Base-by-base conservation (phyloP, 2,113 vertebrate genomes). In the Leptobrachium ailaonicum region DNA sequence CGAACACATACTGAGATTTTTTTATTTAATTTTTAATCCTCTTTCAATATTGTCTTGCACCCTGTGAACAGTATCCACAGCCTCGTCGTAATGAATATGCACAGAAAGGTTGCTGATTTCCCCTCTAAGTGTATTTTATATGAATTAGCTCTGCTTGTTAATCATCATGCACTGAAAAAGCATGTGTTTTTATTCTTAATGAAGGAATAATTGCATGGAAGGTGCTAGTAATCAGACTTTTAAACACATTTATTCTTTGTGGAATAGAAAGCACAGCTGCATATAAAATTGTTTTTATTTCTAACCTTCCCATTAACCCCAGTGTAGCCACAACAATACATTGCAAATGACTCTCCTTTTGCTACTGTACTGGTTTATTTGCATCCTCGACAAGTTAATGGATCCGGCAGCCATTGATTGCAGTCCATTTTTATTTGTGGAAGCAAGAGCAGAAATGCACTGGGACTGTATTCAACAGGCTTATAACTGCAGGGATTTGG, bases 171-270 rank as follows among this genome's bases (percentile, higher is more conserved):
- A 44, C 53, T 44, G 70, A 13, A 73, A 77, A 79, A 79, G 58
- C 77, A 53, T 72, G 77, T 79, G 69, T 79, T 79, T 76, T 72
- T 79, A 66, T 72, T 66, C 70, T 45, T 79, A 79, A 79, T 73
- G 76, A 79, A 79, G 77, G 62, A 63, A 79, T 79, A 79, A 79
- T 79, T 79, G 77, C 70, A 79, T 56, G 62, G 60, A 79, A 79
- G 60, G 68, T 60, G 69, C 70, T 56, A 45, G 70, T 73, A 73
- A 73, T 68, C 78, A 80, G 78, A 80, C 47, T 73, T 73, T 58
- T 66, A 73, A 41, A 71, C 62, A 67, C 77, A 66, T 73, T 66
- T 79, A 72, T 73, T 73, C 64, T 80, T 67, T 68, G 73, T 80
- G 78, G 63, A 67, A 80, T 80, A 74, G 63, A 74, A 73, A 58